Conservation (phyloP, 1,140 invertebrate species). For the Plectrocnemia conspersa region DNA sequence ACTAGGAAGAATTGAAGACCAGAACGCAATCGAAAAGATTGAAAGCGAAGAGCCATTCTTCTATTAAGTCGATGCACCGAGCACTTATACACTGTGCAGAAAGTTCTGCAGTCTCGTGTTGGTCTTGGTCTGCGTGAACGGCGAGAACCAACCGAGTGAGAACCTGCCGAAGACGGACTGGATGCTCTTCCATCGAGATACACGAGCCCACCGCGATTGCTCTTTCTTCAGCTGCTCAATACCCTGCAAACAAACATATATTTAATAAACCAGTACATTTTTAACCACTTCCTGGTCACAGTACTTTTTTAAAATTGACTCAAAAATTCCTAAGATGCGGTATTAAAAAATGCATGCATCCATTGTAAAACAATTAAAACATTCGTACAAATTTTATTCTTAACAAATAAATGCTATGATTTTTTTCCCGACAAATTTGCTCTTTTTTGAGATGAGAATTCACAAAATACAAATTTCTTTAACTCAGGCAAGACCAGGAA, state of each 20-base stretch:
- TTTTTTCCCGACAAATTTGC: too few species aligned
- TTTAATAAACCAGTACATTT: slow-evolving; percentile 17
- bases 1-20: too few species aligned
- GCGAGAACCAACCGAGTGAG: slow-evolving; percentile 90
- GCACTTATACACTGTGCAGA: slow-evolving; percentile 68
- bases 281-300: too few species aligned
- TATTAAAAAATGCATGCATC: too few species aligned
- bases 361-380: neutral
- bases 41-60: too few species aligned
- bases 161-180: slow-evolving; percentile 93
- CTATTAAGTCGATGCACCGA: too few species aligned
- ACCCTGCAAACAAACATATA: slow-evolving; percentile 74
- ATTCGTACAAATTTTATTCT: neutral
- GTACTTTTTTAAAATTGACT: too few species aligned
- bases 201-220: slow-evolving; percentile 84
- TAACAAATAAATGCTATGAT: too few species aligned
- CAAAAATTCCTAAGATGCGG: slow-evolving; percentile 9
- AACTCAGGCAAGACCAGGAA: too few species aligned
- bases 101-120: slow-evolving; percentile 71
- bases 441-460: too few species aligned
- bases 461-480: too few species aligned
- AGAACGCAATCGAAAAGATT: too few species aligned
- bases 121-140: slow-evolving; percentile 78
- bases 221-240: slow-evolving; percentile 95
- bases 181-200: slow-evolving; percentile 88